These are phyloP conservation scores for Eristalis tenax DNA, from an alignment of 2,888 invertebrate species.

Conservation along the genomic window DNA sequence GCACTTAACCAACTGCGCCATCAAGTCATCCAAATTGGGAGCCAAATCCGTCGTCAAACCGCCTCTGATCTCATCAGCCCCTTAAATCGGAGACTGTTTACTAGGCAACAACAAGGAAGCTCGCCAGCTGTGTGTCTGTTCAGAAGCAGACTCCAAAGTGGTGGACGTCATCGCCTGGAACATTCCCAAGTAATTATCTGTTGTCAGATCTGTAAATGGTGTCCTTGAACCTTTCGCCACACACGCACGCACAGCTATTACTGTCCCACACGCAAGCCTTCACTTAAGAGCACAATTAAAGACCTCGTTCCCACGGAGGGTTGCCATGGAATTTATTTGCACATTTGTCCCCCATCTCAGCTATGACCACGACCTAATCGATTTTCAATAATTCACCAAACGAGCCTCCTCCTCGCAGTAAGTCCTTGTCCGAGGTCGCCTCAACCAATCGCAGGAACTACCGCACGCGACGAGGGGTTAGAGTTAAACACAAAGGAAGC, in stretches of 20 bases:
- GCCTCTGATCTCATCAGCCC: no score
- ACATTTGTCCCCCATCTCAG: not conserved
- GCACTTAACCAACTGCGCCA: no score
- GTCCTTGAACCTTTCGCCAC: not conserved
- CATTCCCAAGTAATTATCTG: not conserved
- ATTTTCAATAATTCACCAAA: slow-evolving; percentile 10
- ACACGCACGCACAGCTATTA: not conserved
- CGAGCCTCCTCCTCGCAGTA: not conserved
- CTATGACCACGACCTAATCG: not conserved
- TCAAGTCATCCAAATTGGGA: no score
- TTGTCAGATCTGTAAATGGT: not conserved
- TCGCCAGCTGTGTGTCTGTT: not conserved
- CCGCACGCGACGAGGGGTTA: not conserved
- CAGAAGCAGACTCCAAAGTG: not conserved
- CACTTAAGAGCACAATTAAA: slow-evolving; percentile 3
- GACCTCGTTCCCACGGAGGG: not conserved
- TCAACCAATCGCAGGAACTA: not conserved
- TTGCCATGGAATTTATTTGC: slow-evolving; percentile 9
- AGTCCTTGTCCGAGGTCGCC: not conserved
- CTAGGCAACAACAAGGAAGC: not conserved
- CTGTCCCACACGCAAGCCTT: not conserved
- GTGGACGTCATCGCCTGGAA: no score
- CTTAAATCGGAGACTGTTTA: no score
- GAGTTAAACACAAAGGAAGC: not conserved
- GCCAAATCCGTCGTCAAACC: no score